A percentile compares a stretch with the other conserved stretches of the same genome.
Conservation (phyloP, 1,140 invertebrate genomes). For the Stegodyphus mimosarum region DNA sequence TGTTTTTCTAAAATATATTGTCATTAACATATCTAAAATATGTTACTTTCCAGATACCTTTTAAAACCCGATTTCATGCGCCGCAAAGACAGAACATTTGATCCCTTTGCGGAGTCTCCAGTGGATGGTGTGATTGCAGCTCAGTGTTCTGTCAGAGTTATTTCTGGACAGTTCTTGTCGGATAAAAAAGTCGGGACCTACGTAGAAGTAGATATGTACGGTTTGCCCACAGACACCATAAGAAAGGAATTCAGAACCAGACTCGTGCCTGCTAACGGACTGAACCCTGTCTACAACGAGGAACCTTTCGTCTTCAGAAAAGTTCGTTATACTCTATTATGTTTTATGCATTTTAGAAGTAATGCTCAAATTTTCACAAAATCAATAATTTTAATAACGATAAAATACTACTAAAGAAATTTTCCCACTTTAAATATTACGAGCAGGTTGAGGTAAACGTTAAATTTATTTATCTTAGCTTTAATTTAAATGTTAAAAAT, state of each 20-base stretch:
- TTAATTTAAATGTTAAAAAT: too few species aligned
- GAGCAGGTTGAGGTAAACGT: too few species aligned
- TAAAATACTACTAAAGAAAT: not conserved
- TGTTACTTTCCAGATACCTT: conserved; percentile 85
- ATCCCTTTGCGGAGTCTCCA: conserved; percentile 99
- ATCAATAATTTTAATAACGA: not conserved
- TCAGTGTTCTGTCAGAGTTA: conserved; percentile 96
- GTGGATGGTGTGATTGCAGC: conserved; percentile 99
- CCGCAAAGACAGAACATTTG: conserved; percentile 93
- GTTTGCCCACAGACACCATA: conserved; percentile 98
- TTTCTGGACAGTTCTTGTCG: conserved; percentile 98
- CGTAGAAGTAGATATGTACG: conserved; percentile 99
- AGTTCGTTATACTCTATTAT: conserved; percentile 70
- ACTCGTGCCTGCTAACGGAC: conserved; percentile 94
- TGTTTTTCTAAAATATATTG: too few species aligned
- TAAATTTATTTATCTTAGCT: too few species aligned
- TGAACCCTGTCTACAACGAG: conserved; percentile 98
- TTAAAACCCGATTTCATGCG: conserved; percentile 99
- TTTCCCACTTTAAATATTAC: not conserved
- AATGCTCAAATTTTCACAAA: not conserved
- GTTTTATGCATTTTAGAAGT: not conserved
- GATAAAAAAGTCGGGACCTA: conserved; percentile 99
- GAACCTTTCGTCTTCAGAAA: conserved; percentile 98
- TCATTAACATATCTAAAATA: too few species aligned
- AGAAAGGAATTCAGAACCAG: conserved; percentile 97